Evolutionary conservation across 1,140 invertebrate genomes (phyloP), one percentile per base, ranked within the genome.

Genomic region (Geopemphigus sp.): DNA sequence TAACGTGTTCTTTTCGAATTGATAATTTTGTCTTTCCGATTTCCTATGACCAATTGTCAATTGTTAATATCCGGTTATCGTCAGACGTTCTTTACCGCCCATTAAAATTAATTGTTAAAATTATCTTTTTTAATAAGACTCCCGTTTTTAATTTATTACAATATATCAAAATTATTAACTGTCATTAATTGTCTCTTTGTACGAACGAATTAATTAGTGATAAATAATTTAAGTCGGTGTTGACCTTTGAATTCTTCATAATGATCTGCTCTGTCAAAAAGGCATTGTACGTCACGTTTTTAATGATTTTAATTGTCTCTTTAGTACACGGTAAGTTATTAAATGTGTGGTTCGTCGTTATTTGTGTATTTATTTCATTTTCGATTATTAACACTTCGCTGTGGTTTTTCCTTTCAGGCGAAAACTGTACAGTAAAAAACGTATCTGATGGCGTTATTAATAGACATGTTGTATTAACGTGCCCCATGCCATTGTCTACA

Each of bases 361-460:
- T 39, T 39, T 39, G 8, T 39, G 32, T 39, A 39, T 39, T 8
- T 39, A 39, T 8, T 14, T 26, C 26, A 8, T 24, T 70, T 70
- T 47, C 10, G 5, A n/a, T n/a, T n/a, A n/a, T n/a, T n/a, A n/a
- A n/a, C 22, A 19, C 12, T 26, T 73, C 17, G 12, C 5, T 50
- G 11, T 50, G 1, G 47, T 12, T 24, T 39, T 17, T 78, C 5
- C 17, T 63, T 45, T 26, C 2, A 78, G 74, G 74, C 26, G 74
- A 78, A 45, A 78, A 78, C 24, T 78, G 74, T 26, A 63, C 57
- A 0, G 24, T 78, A 4, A 78, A 78, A 26, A 78, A 78, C 47
- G 45, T 61, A 1, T n/a, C 39, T 6, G 32, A 63, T n/a, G 57
- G 74, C 6, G 26, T 59, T 22, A 63, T 78, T 54, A 78, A 5